phyloP scores from a whole-genome alignment of 2,888 invertebrate species.

The Drosophila austrosaltans region DNA sequence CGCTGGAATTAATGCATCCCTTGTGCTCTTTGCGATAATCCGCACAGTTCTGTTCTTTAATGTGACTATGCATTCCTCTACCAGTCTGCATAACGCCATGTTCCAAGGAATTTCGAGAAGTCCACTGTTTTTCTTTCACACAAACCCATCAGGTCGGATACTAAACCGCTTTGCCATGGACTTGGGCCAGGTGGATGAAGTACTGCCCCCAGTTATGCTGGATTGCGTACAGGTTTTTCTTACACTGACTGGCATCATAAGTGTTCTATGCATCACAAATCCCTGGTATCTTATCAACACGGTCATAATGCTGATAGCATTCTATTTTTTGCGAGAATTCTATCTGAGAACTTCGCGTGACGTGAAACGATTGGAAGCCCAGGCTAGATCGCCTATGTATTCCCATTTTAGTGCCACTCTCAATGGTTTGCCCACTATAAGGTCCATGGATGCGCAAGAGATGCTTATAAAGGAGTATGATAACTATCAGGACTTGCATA shows the following conservation, averaged over 20 bases:
- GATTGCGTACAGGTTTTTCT: constrained; percentile 89
- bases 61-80: constrained; percentile 89
- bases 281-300: constrained; percentile 90
- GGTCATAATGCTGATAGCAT: constrained; percentile 87
- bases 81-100: constrained; percentile 91
- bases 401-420: constrained; percentile 94
- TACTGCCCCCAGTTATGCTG: constrained; percentile 82
- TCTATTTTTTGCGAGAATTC: constrained; percentile 89
- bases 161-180: constrained; percentile 96
- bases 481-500: constrained; percentile 92
- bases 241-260: constrained; percentile 90
- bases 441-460: constrained; percentile 93
- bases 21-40: constrained; percentile 80
- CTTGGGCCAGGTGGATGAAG: constrained; percentile 86
- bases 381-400: constrained; percentile 96
- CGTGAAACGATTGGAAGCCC: constrained; percentile 91
- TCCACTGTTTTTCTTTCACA: constrained; percentile 93
- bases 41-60: constrained; percentile 84
- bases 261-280: constrained; percentile 90
- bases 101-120: constrained; percentile 90
- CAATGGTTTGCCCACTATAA: constrained; percentile 95
- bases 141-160: constrained; percentile 92
- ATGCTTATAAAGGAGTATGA: constrained; percentile 92
- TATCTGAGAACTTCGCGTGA: constrained; percentile 92
- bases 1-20: constrained; percentile 83